A percentile compares a stretch with the other conserved stretches of the same genome.
These are phyloP conservation scores for Lydus trimaculatus DNA, from an alignment of 2,888 invertebrate genomes.

Conservation along the genomic window DNA sequence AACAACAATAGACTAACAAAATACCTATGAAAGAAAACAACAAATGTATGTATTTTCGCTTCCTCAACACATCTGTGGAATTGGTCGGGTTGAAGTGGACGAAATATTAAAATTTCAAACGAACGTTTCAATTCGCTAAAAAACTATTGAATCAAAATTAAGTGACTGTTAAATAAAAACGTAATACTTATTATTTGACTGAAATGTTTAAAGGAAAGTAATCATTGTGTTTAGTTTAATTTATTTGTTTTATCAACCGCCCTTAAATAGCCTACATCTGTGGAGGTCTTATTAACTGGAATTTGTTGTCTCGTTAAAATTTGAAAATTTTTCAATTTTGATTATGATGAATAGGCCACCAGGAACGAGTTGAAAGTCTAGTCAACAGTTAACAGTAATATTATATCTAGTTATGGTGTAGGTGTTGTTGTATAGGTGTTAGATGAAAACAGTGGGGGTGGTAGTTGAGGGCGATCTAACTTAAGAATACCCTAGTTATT, in stretches of 20 bases:
- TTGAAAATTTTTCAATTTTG: not conserved
- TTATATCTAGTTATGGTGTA: conserved; percentile 43
- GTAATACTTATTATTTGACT: no score
- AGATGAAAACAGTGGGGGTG: conserved; percentile 36
- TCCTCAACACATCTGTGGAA: no score
- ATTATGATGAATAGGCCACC: not conserved
- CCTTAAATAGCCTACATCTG: not conserved
- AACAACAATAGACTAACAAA: no score
- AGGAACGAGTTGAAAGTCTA: conserved; percentile 39
- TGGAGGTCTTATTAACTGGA: not conserved
- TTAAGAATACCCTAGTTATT: conserved; percentile 47
- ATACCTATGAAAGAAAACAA: no score
- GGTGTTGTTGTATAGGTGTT: conserved; percentile 36
- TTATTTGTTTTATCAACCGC: not conserved
- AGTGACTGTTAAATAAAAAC: no score
- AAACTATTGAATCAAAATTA: no score
- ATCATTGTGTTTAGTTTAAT: not conserved
- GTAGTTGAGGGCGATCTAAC: conserved; percentile 42
- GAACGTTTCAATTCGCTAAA: no score
- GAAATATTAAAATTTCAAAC: no score
- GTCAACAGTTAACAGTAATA: conserved; percentile 43
- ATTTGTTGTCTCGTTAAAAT: not conserved
- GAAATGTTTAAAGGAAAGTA: no score
- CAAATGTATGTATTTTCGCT: no score
- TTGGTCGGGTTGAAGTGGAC: no score